These are phyloP conservation scores for Cassiopea andromeda DNA, from an alignment of 30 jellyfish, hydroid and myxozoan genomes.

Conservation along the genomic window DNA sequence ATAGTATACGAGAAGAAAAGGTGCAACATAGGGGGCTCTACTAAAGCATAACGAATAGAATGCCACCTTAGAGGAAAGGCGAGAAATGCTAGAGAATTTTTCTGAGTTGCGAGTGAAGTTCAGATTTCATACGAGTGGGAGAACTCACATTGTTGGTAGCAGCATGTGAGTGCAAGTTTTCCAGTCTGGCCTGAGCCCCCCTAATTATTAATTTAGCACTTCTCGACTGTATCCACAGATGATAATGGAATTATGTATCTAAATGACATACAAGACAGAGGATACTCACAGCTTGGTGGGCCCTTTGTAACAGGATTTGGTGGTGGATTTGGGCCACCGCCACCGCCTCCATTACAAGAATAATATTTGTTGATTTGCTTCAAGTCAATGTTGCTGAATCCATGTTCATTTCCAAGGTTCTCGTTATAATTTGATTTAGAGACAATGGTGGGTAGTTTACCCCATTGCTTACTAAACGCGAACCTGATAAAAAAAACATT, in stretches of 20 bases:
- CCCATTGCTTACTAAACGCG: slow-evolving; percentile 59
- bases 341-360: slow-evolving; percentile 60
- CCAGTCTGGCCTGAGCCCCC: no score
- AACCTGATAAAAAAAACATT: slow-evolving; percentile 1
- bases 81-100: no score
- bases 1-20: no score
- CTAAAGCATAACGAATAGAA: no score
- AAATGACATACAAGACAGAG: not conserved
- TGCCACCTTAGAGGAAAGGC: no score
- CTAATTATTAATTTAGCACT: no score
- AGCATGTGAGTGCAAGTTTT: no score
- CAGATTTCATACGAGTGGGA: no score
- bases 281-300: slow-evolving; percentile 25
- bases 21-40: no score
- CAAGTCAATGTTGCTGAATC: slow-evolving; percentile 52
- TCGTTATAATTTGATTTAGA: slow-evolving; percentile 39
- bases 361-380: slow-evolving; percentile 54
- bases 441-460: slow-evolving; percentile 47
- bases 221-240: no score
- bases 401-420: slow-evolving; percentile 54
- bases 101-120: no score
- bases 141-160: no score
- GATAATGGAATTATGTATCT: not conserved
- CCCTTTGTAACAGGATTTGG: slow-evolving; percentile 27
- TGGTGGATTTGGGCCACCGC: slow-evolving; percentile 55